Evolutionary conservation across 2,113 vertebrate genomes (phyloP).

Genomic region (Puffinus mauretanicus): DNA sequence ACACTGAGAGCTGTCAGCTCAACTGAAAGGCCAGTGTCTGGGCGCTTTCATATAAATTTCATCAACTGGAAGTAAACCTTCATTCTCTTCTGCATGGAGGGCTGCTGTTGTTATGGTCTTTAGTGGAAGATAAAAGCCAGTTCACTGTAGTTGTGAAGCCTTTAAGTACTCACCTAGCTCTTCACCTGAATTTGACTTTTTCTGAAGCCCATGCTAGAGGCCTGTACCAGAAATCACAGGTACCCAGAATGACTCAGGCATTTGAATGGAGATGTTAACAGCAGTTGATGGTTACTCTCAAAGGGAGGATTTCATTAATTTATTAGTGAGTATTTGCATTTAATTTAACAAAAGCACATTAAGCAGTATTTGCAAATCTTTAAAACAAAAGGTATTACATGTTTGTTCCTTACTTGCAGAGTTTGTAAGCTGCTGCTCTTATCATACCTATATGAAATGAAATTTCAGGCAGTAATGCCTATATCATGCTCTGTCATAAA

Average conservation of each 20-base stretch:
- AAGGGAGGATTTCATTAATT: background rate
- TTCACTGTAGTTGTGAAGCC: background rate
- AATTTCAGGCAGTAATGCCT: background rate
- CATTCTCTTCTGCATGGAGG: background rate
- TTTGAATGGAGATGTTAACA: background rate
- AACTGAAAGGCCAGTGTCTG: background rate
- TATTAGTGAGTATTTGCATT: background rate
- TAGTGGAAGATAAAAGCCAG: background rate
- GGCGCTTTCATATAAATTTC: background rate
- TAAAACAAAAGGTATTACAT: background rate
- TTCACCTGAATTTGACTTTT: background rate
- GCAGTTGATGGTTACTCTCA: background rate
- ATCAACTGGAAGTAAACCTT: background rate
- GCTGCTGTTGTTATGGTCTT: background rate
- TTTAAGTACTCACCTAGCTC: background rate
- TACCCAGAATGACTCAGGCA: background rate
- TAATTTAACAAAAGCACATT: background rate
- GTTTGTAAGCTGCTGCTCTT: background rate
- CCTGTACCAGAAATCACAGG: background rate
- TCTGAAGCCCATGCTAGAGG: background rate
- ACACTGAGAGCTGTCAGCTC: background rate
- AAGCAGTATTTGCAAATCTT: background rate
- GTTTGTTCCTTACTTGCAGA: background rate
- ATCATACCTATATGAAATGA: background rate
- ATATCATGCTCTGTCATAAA: background rate